Base-by-base conservation (phyloP, 1,140 invertebrate genomes). In the Zaprionus vittiger region DNA sequence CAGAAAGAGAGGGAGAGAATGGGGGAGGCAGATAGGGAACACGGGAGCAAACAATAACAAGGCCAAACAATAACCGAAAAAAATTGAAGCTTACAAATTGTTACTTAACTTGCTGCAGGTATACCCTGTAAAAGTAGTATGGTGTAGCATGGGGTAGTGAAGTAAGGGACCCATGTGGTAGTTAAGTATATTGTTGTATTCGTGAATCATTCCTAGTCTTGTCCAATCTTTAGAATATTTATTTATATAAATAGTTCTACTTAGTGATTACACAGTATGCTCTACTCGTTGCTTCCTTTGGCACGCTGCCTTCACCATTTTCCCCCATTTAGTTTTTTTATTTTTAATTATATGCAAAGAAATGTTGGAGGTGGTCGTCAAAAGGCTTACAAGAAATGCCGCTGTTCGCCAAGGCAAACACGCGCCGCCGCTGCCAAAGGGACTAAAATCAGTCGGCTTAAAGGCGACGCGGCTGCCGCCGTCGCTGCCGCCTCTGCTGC, bases 331-430 rank as follows among this genome's bases (percentile, higher is more conserved):
- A 31, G 56, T 56, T 77, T 62, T 61, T 57, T 73, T 77, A 17
- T 47, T 81, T 77, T 90, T 89, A 90, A 89, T 89, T 89, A 89
- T 84, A 84, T 89, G 79, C 85, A 84, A 90, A 79, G 72, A 80
- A 87, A 81, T 78, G 77, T 89, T 73, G 69, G 60, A 80, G 77
- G 73, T 64, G 71, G 84, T 79, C 78, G 81, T 81, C 71, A 79
- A 89, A 84, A 79, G 85, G 84, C 84, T 87, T 87, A 89, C 74
- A 79, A 66, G 28, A 41, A 56, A 52, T 52, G 47, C 47, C 26
- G 49, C 59, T 37, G 41, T 55, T 54, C 38, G 52, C 15, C 68
- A 77, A 44, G 37, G 69, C 70, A 73, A 77, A 73, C 69, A 77
- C 37, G 67, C 73, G 55, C 41, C 47, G 59, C 54, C 37, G 66